Evolutionary conservation across 2,888 invertebrate species (phyloP).

Genomic region (Tipula helvola): DNA sequence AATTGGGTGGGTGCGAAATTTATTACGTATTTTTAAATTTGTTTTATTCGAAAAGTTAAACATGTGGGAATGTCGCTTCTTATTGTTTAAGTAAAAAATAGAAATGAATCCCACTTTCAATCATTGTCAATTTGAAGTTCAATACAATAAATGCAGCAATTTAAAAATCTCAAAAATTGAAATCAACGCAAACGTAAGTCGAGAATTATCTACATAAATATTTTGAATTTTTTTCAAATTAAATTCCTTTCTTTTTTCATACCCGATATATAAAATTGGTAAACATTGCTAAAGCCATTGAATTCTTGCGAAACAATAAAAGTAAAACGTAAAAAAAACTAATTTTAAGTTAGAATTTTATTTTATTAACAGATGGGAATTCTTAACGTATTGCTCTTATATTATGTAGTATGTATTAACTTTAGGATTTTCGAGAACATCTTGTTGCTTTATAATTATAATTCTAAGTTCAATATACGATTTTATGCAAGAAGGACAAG

Average conservation of each 20-base stretch:
- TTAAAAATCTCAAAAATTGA: too few relatives aligned
- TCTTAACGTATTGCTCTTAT: too few relatives aligned
- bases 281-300: background rate
- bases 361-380: background rate
- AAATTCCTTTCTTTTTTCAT: background rate
- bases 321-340: background rate
- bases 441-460: too few relatives aligned
- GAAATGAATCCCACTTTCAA: too few relatives aligned
- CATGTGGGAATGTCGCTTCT: background rate
- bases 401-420: too few relatives aligned
- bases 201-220: background rate
- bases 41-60: background rate
- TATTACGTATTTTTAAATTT: background rate
- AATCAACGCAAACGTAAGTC: background rate
- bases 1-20: background rate
- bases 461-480: too few relatives aligned
- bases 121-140: too few relatives aligned
- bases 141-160: too few relatives aligned
- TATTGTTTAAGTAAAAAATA: background rate
- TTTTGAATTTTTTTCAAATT: background rate
- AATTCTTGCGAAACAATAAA: background rate
- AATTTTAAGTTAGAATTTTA: background rate
- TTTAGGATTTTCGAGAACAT: too few relatives aligned
- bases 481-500: too few relatives aligned
- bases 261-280: background rate